Evolutionary conservation across 2,888 invertebrate genomes (phyloP).

Genomic region (Agrotis puta): DNA sequence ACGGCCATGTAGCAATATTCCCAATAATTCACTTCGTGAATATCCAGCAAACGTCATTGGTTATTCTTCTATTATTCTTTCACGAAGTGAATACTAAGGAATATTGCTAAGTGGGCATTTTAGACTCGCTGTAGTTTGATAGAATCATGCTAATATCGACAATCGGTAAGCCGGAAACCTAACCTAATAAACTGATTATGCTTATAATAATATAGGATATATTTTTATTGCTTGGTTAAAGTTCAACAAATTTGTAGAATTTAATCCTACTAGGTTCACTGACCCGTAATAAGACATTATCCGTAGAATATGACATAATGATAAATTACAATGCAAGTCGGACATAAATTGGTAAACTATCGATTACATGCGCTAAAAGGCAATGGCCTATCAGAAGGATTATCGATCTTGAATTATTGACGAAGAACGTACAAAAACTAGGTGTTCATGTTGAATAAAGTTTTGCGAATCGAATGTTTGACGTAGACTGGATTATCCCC

Average conservation of each 20-base stretch:
- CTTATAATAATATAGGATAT: no score
- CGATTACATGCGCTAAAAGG: not conserved
- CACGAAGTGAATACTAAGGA: no score
- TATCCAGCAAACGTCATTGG: no score
- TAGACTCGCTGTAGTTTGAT: no score
- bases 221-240: not conserved
- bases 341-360: not conserved
- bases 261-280: not conserved
- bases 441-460: not conserved
- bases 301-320: not conserved
- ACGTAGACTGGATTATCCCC: slow-evolving; percentile 11
- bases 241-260: not conserved
- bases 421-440: not conserved
- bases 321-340: not conserved
- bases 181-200: not conserved
- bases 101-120: no score
- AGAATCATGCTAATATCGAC: not conserved
- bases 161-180: not conserved
- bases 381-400: not conserved
- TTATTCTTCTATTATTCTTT: no score
- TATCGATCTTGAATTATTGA: not conserved
- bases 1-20: no score
- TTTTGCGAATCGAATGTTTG: slow-evolving; percentile 1
- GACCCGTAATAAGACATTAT: slow-evolving; percentile 13
- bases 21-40: no score